Conservation (phyloP, 2,113 vertebrate genomes). For the Periophthalmus modestus region DNA sequence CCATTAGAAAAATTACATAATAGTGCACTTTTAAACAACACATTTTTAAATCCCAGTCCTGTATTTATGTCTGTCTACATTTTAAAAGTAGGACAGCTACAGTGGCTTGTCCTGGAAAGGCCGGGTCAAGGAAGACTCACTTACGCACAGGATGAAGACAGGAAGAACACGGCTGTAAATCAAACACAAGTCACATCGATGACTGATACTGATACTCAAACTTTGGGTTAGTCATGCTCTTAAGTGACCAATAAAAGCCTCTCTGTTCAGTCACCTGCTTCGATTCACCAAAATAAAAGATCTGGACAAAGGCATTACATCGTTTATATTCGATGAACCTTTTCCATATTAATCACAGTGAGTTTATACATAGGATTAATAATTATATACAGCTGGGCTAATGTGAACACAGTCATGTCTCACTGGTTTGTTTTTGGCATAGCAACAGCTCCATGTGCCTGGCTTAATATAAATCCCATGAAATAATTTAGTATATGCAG, state of each 20-base stretch:
- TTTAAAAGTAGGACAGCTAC: constrained; percentile 2
- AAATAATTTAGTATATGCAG: neutral
- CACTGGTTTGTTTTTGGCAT: neutral
- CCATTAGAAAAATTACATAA: too few species aligned
- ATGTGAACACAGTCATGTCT: neutral
- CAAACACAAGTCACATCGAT: neutral
- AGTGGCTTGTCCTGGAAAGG: neutral
- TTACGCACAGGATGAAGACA: constrained; percentile 52
- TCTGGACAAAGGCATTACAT: neutral
- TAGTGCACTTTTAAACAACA: too few species aligned
- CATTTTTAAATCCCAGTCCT: neutral
- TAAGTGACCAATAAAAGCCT: neutral
- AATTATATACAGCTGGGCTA: neutral
- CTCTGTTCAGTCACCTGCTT: neutral
- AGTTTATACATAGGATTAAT: neutral
- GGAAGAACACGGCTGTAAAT: constrained; percentile 41
- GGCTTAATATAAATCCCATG: neutral
- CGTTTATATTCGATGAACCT: neutral
- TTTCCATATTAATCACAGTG: neutral
- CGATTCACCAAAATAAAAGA: neutral
- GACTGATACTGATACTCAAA: constrained; percentile 1
- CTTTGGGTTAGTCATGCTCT: neutral
- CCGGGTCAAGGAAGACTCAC: constrained; percentile 51
- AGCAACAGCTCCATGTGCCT: neutral
- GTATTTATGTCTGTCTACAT: constrained; percentile 6